phyloP scores from a whole-genome alignment of 2,888 invertebrate species.

The Suillia variegata region DNA sequence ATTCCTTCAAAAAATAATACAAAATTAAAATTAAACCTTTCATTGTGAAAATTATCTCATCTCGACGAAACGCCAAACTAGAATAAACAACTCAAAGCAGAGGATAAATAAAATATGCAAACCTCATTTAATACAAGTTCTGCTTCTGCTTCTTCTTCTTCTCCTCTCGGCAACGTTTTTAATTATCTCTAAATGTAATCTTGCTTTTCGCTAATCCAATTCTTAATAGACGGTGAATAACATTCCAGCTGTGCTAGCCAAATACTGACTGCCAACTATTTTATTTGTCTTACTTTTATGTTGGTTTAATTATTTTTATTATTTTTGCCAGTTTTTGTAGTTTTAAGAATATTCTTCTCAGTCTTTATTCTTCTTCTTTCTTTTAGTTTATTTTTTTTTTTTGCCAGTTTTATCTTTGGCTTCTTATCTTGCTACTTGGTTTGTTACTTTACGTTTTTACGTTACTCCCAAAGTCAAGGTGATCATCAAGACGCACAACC shows the following conservation, averaged over 20 bases:
- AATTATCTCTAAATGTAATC: no score
- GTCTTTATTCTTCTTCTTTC: neutral
- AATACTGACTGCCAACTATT: neutral
- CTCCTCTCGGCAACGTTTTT: no score
- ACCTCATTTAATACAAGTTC: no score
- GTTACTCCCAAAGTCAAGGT: constrained; percentile 55
- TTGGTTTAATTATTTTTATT: no score
- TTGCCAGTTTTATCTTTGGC: constrained; percentile 33
- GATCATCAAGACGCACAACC: constrained; percentile 19
- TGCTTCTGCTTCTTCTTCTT: no score
- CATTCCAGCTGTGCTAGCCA: constrained; percentile 11
- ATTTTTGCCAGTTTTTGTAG: constrained; percentile 18
- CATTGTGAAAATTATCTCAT: no score
- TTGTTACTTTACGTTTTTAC: constrained; percentile 29
- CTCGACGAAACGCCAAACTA: no score
- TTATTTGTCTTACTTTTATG: constrained; percentile 14
- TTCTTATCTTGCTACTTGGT: constrained; percentile 39
- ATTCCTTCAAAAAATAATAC: no score
- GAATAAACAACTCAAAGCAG: no score
- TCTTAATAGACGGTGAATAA: neutral
- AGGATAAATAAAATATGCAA: no score
- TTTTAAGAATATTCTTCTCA: neutral
- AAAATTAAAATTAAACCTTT: no score
- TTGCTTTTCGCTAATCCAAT: constrained; percentile 12
- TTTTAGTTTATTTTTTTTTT: no score